Base-by-base conservation (phyloP, 2,888 invertebrate genomes). In the Drosophila atroscutellata region DNA sequence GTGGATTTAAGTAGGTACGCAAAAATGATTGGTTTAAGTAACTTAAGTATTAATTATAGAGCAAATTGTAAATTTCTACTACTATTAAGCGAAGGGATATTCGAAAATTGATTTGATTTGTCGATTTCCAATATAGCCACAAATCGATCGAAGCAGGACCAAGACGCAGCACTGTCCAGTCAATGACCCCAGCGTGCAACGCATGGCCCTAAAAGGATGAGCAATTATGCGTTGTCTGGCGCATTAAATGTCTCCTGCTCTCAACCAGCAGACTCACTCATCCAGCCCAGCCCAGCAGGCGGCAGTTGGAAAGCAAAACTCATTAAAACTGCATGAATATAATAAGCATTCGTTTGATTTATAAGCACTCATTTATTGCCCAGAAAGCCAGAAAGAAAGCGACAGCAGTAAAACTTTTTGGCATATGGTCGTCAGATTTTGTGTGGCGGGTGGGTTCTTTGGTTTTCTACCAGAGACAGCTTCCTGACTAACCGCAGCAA, bases 281-380 rank as follows among this genome's bases (percentile, higher is more conserved):
- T 28, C 6, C 50, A 11, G 26, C 36, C 8, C 37, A 57, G 45
- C 65, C 9, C 81, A 78, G 76, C 76, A 60, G 62, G 68, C 65
- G 61, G 30, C 45, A 37, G 65, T 45, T 34, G 24, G 67, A 59
- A 65, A 6, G 49, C 4, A 24, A 87, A 90, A 83, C 79, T 89
- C 89, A 89, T 90, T 87, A 90, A 89, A 87, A 86, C 74, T 87
- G 87, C 89, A 90, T 90, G 87, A 87, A 89, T 89, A 89, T 86
- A 90, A 87, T 87, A 77, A 75, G 80, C 59, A 83, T 87, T 81
- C 86, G 74, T 79, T 89, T 87, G 87, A 87, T 87, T 87, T 87
- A 87, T 89, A 83, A 75, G 75, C 89, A 75, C 73, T 74, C 89
- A 90, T 88, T 80, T 86, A 83, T 77, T 72, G 63, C 67, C 80